Conservation (phyloP, 2,797 vertebrate species). For the Coranthus polyacanthus region DNA sequence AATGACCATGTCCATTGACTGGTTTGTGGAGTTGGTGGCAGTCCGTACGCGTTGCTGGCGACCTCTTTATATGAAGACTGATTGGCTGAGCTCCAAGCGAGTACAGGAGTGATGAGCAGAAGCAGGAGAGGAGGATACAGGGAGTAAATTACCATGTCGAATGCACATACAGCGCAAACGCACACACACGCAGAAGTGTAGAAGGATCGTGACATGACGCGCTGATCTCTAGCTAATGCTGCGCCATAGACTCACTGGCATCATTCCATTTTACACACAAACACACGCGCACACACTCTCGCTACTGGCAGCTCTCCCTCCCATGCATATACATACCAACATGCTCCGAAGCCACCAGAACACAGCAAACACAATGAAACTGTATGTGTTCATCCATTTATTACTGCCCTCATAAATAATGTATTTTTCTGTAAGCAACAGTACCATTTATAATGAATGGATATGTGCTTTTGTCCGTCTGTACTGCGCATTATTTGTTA, state of each 20-base stretch:
- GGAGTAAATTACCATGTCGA: constrained; percentile 33
- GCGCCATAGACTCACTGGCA: constrained; percentile 54
- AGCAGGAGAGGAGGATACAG: constrained; percentile 15
- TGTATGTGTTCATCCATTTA: constrained; percentile 13
- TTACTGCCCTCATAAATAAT: constrained; percentile 1
- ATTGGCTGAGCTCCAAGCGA: constrained; percentile 32
- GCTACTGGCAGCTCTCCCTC: constrained; percentile 33
- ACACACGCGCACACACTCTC: constrained; percentile 15
- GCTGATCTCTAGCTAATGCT: constrained; percentile 48
- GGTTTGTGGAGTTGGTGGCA: constrained; percentile 24
- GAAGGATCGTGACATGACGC: constrained; percentile 37
- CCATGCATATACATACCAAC: constrained; percentile 49
- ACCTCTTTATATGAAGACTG: constrained; percentile 36
- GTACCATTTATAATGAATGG: constrained; percentile 20
- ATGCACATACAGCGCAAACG: constrained; percentile 30
- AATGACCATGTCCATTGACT: constrained; percentile 4
- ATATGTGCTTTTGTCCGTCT: background rate
- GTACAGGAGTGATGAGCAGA: constrained; percentile 22
- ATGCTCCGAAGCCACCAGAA: constrained; percentile 33
- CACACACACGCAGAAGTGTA: constrained; percentile 10
- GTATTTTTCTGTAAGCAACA: constrained; percentile 11
- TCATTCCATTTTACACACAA: constrained; percentile 33
- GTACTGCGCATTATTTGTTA: background rate
- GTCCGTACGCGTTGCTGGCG: constrained; percentile 30
- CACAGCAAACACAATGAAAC: constrained; percentile 21